Evolutionary conservation across 2,113 vertebrate species (phyloP), one percentile per base, ranked within the genome.

Genomic region (Nycticorax nycticorax): DNA sequence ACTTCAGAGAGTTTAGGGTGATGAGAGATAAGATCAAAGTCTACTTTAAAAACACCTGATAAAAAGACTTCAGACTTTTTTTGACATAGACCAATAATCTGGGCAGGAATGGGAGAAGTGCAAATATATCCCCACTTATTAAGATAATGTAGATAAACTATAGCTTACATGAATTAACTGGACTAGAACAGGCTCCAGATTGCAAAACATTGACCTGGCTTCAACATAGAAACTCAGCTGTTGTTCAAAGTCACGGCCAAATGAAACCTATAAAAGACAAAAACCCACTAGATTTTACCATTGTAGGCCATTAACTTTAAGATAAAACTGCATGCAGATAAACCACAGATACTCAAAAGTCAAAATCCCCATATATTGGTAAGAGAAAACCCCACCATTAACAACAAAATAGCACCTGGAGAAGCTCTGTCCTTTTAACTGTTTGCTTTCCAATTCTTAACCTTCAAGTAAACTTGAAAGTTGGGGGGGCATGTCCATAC

Each of bases 161-260:
- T 48, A 73, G 96, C 99, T 99, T 97, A 99, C 99, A 11, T 99
- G 99, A 92, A 99, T 99, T 90, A 99, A 96, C 84, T 99, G 99
- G 77, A 99, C 98, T 72, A 99, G 98, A 50, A 99, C 99, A 8
- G 99, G 98, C 93, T 99, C 99, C 98, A 99, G 97, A 94, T 99
- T 99, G 92, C 99, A 99, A 96, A 99, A 99, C 77, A 99, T 99
- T 10, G 99, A 99, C 92, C 99, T 96, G 71, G 99, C 99, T 97
- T 99, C 99, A 12, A 99, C 99, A 19, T 99, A 99, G 96, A 99
- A 99, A 95, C 99, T 99, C 94, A 99, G 94, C 98, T 99, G 99
- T 16, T 99, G 99, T 90, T 99, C 99, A 84, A 99, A 99, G 97
- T 99, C 99, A 39, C 99, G 99, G 35, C 99, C 99, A 92, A 99